These are phyloP conservation scores for Hycleus phaleratus DNA, from an alignment of 1,140 invertebrate genomes.

Conservation along the genomic window DNA sequence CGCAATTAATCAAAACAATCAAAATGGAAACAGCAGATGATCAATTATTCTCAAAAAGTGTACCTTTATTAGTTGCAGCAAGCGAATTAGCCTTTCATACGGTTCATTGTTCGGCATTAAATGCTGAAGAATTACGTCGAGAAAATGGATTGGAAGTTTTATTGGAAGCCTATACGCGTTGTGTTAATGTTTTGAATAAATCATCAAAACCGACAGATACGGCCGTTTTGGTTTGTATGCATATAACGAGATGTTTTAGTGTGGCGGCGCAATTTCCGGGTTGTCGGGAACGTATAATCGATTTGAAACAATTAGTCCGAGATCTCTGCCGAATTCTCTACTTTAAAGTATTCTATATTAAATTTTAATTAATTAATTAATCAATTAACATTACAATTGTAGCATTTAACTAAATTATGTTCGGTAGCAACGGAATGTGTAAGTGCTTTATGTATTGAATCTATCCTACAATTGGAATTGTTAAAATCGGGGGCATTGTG, in stretches of 20 bases:
- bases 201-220: constrained; percentile 73
- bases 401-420: constrained; percentile 74
- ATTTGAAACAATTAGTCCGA: constrained; percentile 75
- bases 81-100: constrained; percentile 95
- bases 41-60: constrained; percentile 82
- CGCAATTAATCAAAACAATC: constrained; percentile 94
- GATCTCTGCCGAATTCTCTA: constrained; percentile 86
- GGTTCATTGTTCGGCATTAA: constrained; percentile 91
- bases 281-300: constrained; percentile 82
- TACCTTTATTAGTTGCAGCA: constrained; percentile 79
- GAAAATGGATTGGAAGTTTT: constrained; percentile 88
- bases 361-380: neutral
- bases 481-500: constrained; percentile 89
- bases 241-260: constrained; percentile 86
- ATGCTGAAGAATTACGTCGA: constrained; percentile 92
- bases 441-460: constrained; percentile 71
- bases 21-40: constrained; percentile 90
- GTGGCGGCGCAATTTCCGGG: constrained; percentile 90
- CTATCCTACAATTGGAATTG: constrained; percentile 79
- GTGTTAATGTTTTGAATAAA: constrained; percentile 78
- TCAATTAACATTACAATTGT: constrained; percentile 21
- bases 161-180: constrained; percentile 82
- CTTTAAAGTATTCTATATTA: constrained; percentile 63
- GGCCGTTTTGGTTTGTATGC: constrained; percentile 86
- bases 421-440: constrained; percentile 79